Base-by-base conservation (phyloP, 1,140 invertebrate species). In the Conopomorpha cramerella region DNA sequence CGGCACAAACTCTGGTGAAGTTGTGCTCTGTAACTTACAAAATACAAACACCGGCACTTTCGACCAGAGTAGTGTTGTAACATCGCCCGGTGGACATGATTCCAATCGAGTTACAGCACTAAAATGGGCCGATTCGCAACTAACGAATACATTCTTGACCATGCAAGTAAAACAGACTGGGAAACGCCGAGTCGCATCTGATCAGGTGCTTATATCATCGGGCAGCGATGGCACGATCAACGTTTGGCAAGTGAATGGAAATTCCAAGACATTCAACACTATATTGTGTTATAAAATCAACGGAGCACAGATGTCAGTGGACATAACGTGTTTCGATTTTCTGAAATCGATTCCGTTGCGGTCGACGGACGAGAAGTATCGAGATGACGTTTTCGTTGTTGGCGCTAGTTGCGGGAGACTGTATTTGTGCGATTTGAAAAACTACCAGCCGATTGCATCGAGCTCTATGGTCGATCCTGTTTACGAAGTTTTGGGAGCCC, bases 311-410 rank as follows among this genome's bases (percentile, higher is more conserved):
- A 30, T 35, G 0, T 23, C 41, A 0, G 47, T 50, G 0, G 56
- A 68, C 14, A 59, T 70, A 7, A 68, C 42, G 0, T 70, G 68
- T 30, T 64, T 73, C 8, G 65, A 73, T 28, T 73, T 66, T 23
- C 50, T 66, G 8, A 68, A 52, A 41, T 46, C 38, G 2, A 58
- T 45, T 36, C 54, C 62, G 0, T 27, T 62, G 0, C 38, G 55
- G 2, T 49, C 58, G 6, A 39, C 38, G 11, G 49, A 53, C 1
- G 52, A 70, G 10, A 64, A 60, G 16, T 18, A 45, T 1, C 32
- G 47, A 0, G 49, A 59, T 28, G 62, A 66, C 11, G 34, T 62
- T 0, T 73, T 73, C 16, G 55, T 66, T 0, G 65, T 66, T 0
- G 68, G 64, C 0, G 43, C 56, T 0, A 60, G 52, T 12, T 45